Percentiles rank a stretch among this genome's conserved stretches.
These are phyloP conservation scores for Ophion ventricosus DNA, from an alignment of 2,888 invertebrate species.

Conservation along the genomic window DNA sequence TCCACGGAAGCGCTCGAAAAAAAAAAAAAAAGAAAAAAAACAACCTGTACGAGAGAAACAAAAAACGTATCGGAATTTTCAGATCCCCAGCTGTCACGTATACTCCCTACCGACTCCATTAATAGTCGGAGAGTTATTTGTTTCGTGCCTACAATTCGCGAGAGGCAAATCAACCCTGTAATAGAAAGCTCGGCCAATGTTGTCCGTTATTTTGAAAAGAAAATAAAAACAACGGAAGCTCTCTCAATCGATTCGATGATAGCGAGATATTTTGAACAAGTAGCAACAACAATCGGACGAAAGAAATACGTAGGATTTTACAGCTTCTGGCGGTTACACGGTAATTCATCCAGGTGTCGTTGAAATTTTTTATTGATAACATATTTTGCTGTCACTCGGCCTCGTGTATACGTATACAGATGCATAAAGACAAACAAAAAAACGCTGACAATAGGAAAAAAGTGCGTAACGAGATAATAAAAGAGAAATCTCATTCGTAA, in stretches of 20 bases:
- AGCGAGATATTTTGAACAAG: not conserved
- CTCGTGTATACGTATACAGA: conserved; percentile 19
- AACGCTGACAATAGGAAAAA: conserved; percentile 47
- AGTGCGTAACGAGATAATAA: conserved; percentile 70
- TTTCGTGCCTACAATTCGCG: not conserved
- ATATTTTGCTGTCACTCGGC: not conserved
- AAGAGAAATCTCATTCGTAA: conserved; percentile 73
- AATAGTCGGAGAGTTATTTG: not conserved
- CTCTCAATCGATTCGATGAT: not conserved
- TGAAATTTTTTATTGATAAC: not conserved
- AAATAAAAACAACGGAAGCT: too few species aligned
- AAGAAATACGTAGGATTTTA: too few species aligned
- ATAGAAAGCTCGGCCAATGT: not conserved
- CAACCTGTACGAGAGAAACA: not conserved
- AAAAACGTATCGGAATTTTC: not conserved
- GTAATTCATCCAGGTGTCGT: not conserved
- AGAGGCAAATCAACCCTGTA: not conserved
- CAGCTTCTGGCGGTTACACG: not conserved
- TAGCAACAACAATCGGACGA: too few species aligned
- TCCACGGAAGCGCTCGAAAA: not conserved
- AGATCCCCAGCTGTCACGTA: not conserved
- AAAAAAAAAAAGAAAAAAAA: not conserved
- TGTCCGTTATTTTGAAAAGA: not conserved
- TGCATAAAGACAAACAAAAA: conserved; percentile 17
- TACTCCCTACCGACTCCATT: not conserved